Percentiles rank a stretch among this genome's conserved stretches.
phyloP scores from a whole-genome alignment of 2,113 vertebrate genomes.

The Tiliqua scincoides region DNA sequence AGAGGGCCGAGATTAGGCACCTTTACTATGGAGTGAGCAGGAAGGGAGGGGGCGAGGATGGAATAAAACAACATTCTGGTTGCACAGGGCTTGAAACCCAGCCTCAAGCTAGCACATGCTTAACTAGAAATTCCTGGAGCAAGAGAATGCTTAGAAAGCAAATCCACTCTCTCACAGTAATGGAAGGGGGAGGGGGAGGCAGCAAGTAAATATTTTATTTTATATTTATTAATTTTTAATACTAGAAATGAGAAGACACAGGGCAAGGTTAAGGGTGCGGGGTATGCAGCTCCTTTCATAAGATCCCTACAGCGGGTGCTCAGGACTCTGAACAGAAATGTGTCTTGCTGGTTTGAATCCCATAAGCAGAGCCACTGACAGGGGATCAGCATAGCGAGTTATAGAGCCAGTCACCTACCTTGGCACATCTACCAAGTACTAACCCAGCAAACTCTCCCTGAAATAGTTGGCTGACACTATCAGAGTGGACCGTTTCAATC shows the following conservation, averaged over 20 bases:
- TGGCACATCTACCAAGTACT: too few species aligned
- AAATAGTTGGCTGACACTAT: background rate
- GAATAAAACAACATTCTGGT: background rate
- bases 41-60: background rate
- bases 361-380: background rate
- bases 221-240: background rate
- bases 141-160: background rate
- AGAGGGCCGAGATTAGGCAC: background rate
- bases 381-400: background rate
- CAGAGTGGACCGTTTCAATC: background rate
- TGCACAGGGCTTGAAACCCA: background rate
- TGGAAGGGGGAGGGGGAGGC: background rate
- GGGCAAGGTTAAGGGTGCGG: background rate
- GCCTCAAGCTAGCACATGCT: background rate
- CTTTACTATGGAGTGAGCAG: background rate
- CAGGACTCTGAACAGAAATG: too few species aligned
- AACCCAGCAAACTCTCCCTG: background rate
- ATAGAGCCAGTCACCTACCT: background rate
- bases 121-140: background rate
- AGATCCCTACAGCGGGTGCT: background rate
- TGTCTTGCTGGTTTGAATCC: background rate
- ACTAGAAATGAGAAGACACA: background rate
- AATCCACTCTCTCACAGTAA: background rate
- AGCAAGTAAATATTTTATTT: background rate
- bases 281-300: background rate